phyloP scores from a whole-genome alignment of 2,888 invertebrate genomes.

The Agonopterix arenella region DNA sequence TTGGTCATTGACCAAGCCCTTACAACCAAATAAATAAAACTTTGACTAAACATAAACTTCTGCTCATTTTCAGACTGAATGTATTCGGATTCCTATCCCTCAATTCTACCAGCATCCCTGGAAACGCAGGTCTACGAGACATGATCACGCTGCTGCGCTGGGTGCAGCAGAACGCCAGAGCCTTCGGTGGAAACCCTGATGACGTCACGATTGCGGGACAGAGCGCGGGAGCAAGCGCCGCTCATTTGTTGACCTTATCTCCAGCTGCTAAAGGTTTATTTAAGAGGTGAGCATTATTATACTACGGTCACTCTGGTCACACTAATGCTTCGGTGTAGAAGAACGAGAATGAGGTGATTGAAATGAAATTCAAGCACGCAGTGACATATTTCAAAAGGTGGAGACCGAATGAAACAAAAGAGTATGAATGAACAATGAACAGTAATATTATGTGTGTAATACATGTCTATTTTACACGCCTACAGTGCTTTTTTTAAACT shows the following conservation, averaged over 20 bases:
- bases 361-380: too few relatives aligned
- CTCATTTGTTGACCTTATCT: conserved; percentile 50
- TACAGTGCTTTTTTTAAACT: too few relatives aligned
- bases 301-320: background rate
- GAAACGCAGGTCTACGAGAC: conserved; percentile 67
- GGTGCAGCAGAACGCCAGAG: conserved; percentile 49
- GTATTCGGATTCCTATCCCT: conserved; percentile 63
- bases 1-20: too few relatives aligned
- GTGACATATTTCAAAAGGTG: too few relatives aligned
- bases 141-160: conserved; percentile 55
- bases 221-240: conserved; percentile 53
- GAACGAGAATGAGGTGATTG: too few relatives aligned
- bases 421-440: too few relatives aligned
- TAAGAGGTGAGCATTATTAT: conserved; percentile 32
- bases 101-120: conserved; percentile 48
- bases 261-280: conserved; percentile 48
- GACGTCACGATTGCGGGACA: conserved; percentile 61
- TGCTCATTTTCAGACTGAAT: conserved; percentile 44
- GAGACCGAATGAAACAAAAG: too few relatives aligned
- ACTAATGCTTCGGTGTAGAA: too few relatives aligned
- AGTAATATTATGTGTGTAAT: too few relatives aligned
- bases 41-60: too few relatives aligned
- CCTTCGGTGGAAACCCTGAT: conserved; percentile 58
- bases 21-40: too few relatives aligned
- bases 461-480: too few relatives aligned